These are phyloP conservation scores for Rhadina sibilatrix DNA, from an alignment of 2,113 vertebrate genomes.

Conservation along the genomic window DNA sequence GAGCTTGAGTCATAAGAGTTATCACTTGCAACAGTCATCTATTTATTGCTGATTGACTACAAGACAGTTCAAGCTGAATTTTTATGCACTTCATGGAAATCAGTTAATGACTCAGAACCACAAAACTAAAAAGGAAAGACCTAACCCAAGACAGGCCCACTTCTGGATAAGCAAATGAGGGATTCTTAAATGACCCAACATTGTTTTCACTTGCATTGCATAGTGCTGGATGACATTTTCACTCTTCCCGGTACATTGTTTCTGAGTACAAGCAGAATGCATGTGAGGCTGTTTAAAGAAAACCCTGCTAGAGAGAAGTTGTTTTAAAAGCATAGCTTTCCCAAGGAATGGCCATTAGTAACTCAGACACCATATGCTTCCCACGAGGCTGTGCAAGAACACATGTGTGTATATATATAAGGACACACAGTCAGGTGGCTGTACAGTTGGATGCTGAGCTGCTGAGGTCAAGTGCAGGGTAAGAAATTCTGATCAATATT, in stretches of 20 bases:
- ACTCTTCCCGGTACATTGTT: neutral
- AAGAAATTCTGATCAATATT: neutral
- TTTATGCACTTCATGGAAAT: neutral
- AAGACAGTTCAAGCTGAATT: neutral
- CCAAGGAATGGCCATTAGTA: neutral
- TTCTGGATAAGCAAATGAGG: neutral
- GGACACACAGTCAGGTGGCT: neutral
- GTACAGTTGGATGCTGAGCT: neutral
- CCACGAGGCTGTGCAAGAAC: neutral
- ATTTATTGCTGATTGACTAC: conserved; percentile 17
- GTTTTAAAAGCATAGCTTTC: neutral
- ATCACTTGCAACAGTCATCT: neutral
- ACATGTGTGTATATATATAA: fast-evolving
- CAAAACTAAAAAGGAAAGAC: neutral
- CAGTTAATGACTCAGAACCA: conserved; percentile 1
- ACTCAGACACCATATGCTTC: neutral
- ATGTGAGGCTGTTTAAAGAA: neutral
- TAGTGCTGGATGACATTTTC: neutral
- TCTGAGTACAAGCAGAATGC: neutral
- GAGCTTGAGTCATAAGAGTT: neutral
- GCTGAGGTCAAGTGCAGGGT: neutral
- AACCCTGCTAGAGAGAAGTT: neutral
- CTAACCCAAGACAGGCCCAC: neutral
- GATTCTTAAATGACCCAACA: neutral
- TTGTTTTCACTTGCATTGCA: neutral